Evolutionary conservation across 2,888 invertebrate species (phyloP), one percentile per base, ranked within the genome.

Genomic region (Stratiomys singularior): DNA sequence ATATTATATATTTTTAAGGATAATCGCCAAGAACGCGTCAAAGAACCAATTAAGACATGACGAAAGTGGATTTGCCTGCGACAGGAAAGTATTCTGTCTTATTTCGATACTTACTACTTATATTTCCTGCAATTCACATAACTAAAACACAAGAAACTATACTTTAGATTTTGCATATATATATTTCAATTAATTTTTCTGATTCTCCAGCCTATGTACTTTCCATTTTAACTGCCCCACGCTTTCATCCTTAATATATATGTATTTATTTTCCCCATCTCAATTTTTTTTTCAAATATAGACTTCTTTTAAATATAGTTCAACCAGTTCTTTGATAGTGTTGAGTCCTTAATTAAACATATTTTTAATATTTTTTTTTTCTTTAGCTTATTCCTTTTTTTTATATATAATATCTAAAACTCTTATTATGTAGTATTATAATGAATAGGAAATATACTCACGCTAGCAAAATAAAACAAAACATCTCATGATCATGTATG

Each of bases 381-480:
- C 18, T 9, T 4, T 18, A 52, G 52, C 18, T 52, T 52, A n/a
- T 52, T 52, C 15, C 18, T 52, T 52, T n/a, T 4, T 52, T 52
- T 9, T 52, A 18, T 52, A 9, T 52, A 52, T 52, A 52, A 52
- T 52, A 52, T 52, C 52, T 52, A 52, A 52, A 52, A 52, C 15
- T 52, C n/a, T 18, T 52, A n/a, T n/a, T 4, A 13, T 18, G 18
- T 52, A 52, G 4, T 52, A n/a, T 52, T 9, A 18, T 52, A 52
- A 52, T 52, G 52, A 52, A 52, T n/a, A 52, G 18, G 52, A 18
- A 52, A 52, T 52, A 52, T 52, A 52, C n/a, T 52, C 52, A 52
- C 52, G 18, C 52, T 52, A 52, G 52, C 18, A 18, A 52, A 52
- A 52, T 13, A 52, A 52, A 52, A 52, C 37, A 52, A 52, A 52